Base-by-base conservation (phyloP, 2,888 invertebrate species). In the Operophtera brumata region DNA sequence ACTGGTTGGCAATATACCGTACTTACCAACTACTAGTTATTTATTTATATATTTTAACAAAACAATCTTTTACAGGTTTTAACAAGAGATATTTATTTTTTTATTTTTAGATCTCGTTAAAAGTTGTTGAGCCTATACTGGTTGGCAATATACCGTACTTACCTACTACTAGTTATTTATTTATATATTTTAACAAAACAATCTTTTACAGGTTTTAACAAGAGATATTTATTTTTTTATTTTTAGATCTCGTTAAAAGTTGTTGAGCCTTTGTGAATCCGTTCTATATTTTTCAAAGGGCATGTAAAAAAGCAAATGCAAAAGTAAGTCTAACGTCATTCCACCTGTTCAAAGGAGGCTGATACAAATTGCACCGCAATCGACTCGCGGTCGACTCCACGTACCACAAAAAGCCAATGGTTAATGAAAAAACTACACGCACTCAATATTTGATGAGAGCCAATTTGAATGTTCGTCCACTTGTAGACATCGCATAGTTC, bases 381-480 rank as follows among this genome's bases (percentile, higher is more conserved):
- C 66, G 77, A 72, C 75, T 70, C 70, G 58, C 71, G 69, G 71
- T 60, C 62, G 63, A 51, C 54, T 59, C 28, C 37, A 63, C 65
- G 68, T 71, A 71, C 71, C 77, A 81, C 82, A 85, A 86, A 88
- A 88, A 81, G 75, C 73, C 72, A 77, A 76, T 78, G 81, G 84
- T 77, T 87, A 87, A 86, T 88, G 85, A 86, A 89, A 88, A 88
- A 87, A 87, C 86, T 86, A 88, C 86, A 87, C 76, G 82, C 83
- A 84, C 84, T 86, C 88, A 89, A 89, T 90, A 88, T 88, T 87
- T 90, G 89, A 90, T 89, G 88, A 88, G 88, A 83, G 86, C 86
- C 89, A 89, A 89, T 90, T 89, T 88, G 86, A 87, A 87, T 86
- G 88, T 84, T 86, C 86, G 83, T 82, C 84, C 89, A 87, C 89